phyloP scores from a whole-genome alignment of 2,113 vertebrate genomes.

The Echinops telfairi region DNA sequence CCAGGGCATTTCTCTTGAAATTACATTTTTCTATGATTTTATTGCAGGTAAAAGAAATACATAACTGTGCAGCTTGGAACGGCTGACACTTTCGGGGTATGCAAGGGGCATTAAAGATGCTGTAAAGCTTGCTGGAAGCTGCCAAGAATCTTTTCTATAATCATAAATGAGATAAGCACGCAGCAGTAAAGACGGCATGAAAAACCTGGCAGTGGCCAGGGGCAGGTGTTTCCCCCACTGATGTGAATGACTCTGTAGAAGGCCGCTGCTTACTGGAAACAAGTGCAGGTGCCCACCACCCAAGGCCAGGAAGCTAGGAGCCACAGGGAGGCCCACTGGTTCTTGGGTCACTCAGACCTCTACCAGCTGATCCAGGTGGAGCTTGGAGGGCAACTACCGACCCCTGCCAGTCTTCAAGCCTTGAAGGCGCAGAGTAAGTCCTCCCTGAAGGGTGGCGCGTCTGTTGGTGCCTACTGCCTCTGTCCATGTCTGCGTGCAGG shows the following conservation, averaged over 20 bases:
- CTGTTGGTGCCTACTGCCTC: not conserved
- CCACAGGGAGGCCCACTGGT: not conserved
- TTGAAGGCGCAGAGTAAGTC: not conserved
- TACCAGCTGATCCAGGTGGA: not conserved
- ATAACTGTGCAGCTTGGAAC: slow-evolving; percentile 65
- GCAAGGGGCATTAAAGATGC: slow-evolving; percentile 45
- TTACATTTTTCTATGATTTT: slow-evolving; percentile 65
- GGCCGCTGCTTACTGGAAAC: slow-evolving; percentile 77
- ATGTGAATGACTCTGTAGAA: slow-evolving; percentile 75
- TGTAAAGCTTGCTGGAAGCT: slow-evolving; percentile 70
- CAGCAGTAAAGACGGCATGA: slow-evolving; percentile 72
- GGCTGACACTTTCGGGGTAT: slow-evolving; percentile 52
- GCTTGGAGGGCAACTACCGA: not conserved
- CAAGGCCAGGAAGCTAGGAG: too few species aligned
- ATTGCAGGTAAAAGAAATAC: slow-evolving; percentile 54
- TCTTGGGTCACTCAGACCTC: not conserved
- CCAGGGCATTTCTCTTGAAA: slow-evolving; percentile 51
- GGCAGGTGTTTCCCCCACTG: slow-evolving; percentile 86
- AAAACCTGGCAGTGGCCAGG: slow-evolving; percentile 76
- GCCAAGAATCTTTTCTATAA: slow-evolving; percentile 75
- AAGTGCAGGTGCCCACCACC: not conserved
- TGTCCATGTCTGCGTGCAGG: fast-evolving
- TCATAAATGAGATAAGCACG: slow-evolving; percentile 81
- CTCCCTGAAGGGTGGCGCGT: not conserved
- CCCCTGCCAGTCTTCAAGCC: not conserved